phyloP scores from a whole-genome alignment of 2,113 vertebrate genomes.

The Grallaria varia region DNA sequence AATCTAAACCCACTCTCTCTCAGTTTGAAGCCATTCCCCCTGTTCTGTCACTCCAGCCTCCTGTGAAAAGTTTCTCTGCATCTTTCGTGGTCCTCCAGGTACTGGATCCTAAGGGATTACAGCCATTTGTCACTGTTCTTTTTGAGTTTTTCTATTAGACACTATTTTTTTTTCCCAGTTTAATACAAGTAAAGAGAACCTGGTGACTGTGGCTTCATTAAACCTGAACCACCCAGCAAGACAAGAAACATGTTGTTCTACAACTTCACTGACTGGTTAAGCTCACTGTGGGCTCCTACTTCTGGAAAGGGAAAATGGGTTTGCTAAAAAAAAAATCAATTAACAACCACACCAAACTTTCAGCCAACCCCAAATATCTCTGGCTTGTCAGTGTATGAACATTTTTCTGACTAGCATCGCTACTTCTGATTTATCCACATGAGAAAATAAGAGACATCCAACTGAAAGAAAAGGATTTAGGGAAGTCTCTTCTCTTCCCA shows the following conservation, averaged over 20 bases:
- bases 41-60: background rate
- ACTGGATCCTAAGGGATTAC: background rate
- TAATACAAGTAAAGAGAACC: background rate
- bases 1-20: background rate
- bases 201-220: background rate
- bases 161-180: background rate
- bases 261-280: background rate
- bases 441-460: background rate
- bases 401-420: background rate
- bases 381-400: background rate
- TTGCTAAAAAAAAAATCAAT: background rate
- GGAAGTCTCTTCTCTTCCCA: background rate
- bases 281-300: background rate
- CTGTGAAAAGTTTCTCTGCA: background rate
- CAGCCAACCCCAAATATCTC: background rate
- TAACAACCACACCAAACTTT: background rate
- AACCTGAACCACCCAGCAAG: background rate
- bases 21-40: background rate
- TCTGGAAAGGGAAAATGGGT: background rate
- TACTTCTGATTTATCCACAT: fast-evolving
- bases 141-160: background rate
- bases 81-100: background rate
- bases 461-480: background rate
- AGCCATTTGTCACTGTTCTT: background rate
- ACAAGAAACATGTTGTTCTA: background rate